phyloP scores from a whole-genome alignment of 2,113 vertebrate genomes.

The Myotis davidii region DNA sequence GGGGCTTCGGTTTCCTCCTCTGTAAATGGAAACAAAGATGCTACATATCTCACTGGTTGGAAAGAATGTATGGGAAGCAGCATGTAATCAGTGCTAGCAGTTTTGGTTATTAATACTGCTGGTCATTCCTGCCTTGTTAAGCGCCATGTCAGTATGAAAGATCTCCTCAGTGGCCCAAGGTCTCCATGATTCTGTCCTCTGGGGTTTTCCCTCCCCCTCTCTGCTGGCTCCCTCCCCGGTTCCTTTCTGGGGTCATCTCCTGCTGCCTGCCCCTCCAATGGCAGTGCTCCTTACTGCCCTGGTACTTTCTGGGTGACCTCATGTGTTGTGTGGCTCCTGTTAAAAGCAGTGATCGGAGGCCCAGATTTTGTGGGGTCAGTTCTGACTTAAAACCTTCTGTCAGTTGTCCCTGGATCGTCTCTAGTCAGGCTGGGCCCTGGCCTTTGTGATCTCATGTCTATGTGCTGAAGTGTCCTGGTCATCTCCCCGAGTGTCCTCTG shows the following conservation, averaged over 20 bases:
- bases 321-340: neutral
- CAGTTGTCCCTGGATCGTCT: neutral
- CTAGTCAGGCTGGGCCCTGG: neutral
- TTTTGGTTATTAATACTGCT: neutral
- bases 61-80: neutral
- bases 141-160: neutral
- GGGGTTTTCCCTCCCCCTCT: neutral
- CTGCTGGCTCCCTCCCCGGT: neutral
- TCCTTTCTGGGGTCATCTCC: neutral
- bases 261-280: neutral
- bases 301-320: conserved; percentile 36
- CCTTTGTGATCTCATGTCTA: neutral
- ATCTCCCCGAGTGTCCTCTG: neutral
- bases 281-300: neutral
- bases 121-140: neutral
- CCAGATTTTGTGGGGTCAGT: conserved; percentile 49
- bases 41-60: neutral
- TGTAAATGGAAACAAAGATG: neutral
- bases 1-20: neutral
- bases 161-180: neutral
- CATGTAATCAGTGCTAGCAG: neutral
- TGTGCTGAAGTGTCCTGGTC: neutral
- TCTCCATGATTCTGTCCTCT: neutral
- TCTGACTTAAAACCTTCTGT: conserved; percentile 39
- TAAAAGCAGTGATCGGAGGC: neutral